phyloP scores from a whole-genome alignment of 2,888 invertebrate genomes.

The Leptarthrus brevirostris region DNA sequence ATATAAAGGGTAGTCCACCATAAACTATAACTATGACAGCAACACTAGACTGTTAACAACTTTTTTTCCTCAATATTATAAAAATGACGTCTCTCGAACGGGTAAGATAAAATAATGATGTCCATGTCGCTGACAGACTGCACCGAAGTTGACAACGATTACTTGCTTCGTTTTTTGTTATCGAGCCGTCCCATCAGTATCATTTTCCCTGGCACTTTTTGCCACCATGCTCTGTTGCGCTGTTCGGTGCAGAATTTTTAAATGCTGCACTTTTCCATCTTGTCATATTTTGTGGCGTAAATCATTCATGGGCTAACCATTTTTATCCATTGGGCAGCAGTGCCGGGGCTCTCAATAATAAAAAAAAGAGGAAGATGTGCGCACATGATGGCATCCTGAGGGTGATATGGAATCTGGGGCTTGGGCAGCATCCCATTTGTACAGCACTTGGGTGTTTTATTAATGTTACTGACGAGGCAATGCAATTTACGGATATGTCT shows the following conservation, averaged over 20 bases:
- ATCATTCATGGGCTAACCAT: constrained; percentile 31
- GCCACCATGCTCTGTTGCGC: not conserved
- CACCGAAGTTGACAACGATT: constrained; percentile 23
- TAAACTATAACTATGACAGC: too few species aligned
- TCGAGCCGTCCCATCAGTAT: constrained; percentile 2
- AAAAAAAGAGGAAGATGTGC: constrained; percentile 7
- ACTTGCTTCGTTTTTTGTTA: not conserved
- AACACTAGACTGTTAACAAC: too few species aligned
- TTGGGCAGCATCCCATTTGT: too few species aligned
- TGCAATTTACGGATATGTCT: constrained; percentile 29
- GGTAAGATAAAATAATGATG: constrained; percentile 17
- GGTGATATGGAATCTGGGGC: too few species aligned
- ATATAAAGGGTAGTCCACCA: too few species aligned
- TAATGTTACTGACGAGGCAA: constrained; percentile 34
- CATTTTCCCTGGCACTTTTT: constrained; percentile 4
- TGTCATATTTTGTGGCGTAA: constrained; percentile 38
- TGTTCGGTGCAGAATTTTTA: constrained; percentile 17
- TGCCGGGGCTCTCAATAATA: constrained; percentile 3
- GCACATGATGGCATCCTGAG: not conserved
- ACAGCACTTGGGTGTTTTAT: constrained; percentile 27
- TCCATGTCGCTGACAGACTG: constrained; percentile 16
- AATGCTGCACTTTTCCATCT: constrained; percentile 36
- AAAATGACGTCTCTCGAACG: not conserved
- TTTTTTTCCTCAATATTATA: not conserved
- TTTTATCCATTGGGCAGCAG: constrained; percentile 15